phyloP scores from a whole-genome alignment of 2,888 invertebrate genomes.

The Ashinkailepas kermadecensis region DNA sequence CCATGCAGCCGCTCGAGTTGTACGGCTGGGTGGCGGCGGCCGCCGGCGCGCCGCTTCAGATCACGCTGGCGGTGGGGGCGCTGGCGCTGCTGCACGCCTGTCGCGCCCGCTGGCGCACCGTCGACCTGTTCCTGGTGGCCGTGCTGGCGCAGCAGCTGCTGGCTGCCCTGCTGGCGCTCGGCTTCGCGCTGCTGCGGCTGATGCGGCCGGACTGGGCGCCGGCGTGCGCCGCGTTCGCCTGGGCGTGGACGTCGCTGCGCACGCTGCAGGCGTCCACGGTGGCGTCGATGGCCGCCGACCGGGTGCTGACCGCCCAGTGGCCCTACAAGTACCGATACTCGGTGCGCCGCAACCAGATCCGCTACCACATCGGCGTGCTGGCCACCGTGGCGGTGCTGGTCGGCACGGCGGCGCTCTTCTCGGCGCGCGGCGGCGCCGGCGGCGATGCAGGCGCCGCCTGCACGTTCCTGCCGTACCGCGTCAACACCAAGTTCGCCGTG shows the following conservation, averaged over 20 bases:
- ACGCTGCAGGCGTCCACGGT: slow-evolving; percentile 49
- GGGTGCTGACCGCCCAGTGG: slow-evolving; percentile 42
- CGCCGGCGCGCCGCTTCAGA: slow-evolving; percentile 36
- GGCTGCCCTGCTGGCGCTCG: slow-evolving; percentile 34
- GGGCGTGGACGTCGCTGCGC: slow-evolving; percentile 48
- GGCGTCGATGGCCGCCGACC: slow-evolving; percentile 47
- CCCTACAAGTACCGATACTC: slow-evolving; percentile 40
- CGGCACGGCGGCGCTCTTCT: slow-evolving; percentile 48
- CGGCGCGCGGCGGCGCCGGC: slow-evolving; percentile 38
- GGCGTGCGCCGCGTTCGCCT: slow-evolving; percentile 45
- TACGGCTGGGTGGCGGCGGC: slow-evolving; percentile 38
- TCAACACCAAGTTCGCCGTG: slow-evolving; percentile 47
- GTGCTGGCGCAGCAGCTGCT: slow-evolving; percentile 33
- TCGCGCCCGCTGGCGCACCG: slow-evolving; percentile 47
- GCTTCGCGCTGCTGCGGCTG: slow-evolving; percentile 36
- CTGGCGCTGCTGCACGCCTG: slow-evolving; percentile 49
- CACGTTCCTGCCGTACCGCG: slow-evolving; percentile 46
- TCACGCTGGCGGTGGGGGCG: slow-evolving; percentile 37
- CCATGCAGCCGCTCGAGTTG: slow-evolving; percentile 34
- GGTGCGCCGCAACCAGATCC: slow-evolving; percentile 41
- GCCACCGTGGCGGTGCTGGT: slow-evolving; percentile 49
- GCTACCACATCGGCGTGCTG: slow-evolving; percentile 49
- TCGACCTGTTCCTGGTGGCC: slow-evolving; percentile 49
- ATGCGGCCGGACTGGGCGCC: slow-evolving; percentile 34
- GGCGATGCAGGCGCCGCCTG: slow-evolving; percentile 40